Percentiles rank a stretch among this genome's conserved stretches.
Conservation (phyloP, 2,113 vertebrate genomes). For the Tragelaphus imberbis region DNA sequence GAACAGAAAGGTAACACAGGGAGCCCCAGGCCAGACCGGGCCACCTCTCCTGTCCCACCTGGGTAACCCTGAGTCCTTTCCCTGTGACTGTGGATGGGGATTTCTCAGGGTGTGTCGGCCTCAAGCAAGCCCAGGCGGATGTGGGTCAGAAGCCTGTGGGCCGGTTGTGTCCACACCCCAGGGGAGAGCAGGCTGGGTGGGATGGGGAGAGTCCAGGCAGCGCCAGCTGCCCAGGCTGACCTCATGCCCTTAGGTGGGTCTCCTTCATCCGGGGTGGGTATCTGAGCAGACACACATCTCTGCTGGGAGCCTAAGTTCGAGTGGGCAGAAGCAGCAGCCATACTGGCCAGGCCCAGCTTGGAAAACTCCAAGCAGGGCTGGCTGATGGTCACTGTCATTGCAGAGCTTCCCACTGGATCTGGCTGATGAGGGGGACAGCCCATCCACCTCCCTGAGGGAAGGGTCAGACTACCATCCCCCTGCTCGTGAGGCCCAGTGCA, state of each 20-base stretch:
- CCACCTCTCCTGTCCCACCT: not conserved
- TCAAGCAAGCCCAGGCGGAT: not conserved
- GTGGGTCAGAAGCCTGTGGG: not conserved
- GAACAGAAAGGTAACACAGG: not conserved
- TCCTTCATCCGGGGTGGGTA: not conserved
- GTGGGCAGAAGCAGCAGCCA: not conserved
- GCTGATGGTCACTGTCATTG: not conserved
- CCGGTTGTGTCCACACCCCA: not conserved
- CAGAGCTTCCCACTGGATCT: not conserved
- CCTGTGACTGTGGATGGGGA: not conserved
- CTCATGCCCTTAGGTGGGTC: not conserved
- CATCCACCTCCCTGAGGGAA: not conserved
- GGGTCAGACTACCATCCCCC: no score
- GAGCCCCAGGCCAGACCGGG: rapidly evolving
- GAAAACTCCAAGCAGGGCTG: not conserved
- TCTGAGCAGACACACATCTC: not conserved
- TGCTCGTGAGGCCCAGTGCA: not conserved
- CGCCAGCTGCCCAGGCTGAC: not conserved
- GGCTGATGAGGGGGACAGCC: no score
- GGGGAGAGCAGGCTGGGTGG: not conserved
- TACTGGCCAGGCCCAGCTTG: not conserved
- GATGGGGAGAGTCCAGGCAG: not conserved
- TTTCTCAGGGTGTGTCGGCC: not conserved
- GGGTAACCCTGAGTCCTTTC: not conserved
- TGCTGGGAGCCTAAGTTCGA: not conserved